phyloP scores from a whole-genome alignment of 2,888 invertebrate species.

The Oasisia sp. region DNA sequence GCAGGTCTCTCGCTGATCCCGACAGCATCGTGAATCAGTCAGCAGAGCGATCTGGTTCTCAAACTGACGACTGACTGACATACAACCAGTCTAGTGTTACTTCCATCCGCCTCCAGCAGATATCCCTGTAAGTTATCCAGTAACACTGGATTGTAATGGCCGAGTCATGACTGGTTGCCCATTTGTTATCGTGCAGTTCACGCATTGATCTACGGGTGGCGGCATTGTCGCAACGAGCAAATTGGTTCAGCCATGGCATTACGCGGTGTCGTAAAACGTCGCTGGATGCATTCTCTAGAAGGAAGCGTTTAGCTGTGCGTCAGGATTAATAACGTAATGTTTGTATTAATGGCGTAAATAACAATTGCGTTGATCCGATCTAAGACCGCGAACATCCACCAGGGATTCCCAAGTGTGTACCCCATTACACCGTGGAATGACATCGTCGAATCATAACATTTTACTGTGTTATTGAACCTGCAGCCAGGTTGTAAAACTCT shows the following conservation, averaged over 20 bases:
- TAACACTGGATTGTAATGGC: background rate
- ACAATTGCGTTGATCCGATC: background rate
- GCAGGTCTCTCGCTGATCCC: background rate
- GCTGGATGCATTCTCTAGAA: background rate
- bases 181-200: background rate
- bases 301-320: background rate
- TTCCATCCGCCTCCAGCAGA: background rate
- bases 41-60: background rate
- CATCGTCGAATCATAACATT: background rate
- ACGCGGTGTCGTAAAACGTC: background rate
- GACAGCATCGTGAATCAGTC: background rate
- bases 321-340: conserved; percentile 5
- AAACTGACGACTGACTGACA: background rate
- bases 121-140: background rate
- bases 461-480: too few relatives aligned
- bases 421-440: background rate
- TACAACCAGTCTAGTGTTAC: background rate
- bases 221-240: background rate
- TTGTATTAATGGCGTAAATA: background rate
- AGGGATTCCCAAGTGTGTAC: background rate
- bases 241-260: background rate
- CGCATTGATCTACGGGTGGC: background rate
- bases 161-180: background rate
- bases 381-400: background rate
- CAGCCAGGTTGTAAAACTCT: background rate